phyloP scores from a whole-genome alignment of 1,140 invertebrate species.

The Akabosia matsudoensis region DNA sequence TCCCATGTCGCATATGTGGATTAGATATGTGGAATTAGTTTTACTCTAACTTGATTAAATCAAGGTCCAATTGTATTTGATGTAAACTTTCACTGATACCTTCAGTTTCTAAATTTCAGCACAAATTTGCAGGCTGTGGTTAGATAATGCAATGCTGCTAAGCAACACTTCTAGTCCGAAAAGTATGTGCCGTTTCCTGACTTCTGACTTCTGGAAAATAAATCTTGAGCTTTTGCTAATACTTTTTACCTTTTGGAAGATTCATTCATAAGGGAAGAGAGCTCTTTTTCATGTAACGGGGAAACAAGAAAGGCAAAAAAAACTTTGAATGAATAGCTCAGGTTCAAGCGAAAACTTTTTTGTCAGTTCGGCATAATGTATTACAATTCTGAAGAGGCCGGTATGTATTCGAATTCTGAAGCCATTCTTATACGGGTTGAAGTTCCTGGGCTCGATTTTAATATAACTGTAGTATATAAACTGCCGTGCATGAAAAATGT shows the following conservation, averaged over 20 bases:
- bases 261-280: neutral
- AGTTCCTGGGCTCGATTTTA: too few relatives aligned
- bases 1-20: too few relatives aligned
- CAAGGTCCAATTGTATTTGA: too few relatives aligned
- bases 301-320: neutral
- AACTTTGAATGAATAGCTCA: slow-evolving; percentile 13
- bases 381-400: neutral
- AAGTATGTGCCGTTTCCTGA: slow-evolving; percentile 6
- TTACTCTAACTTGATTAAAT: too few relatives aligned
- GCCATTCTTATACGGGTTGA: too few relatives aligned
- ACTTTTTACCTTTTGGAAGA: neutral
- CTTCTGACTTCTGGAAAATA: slow-evolving; percentile 1
- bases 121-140: too few relatives aligned
- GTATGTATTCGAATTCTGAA: neutral
- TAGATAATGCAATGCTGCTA: too few relatives aligned
- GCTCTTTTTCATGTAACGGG: neutral
- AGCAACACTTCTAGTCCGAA: neutral
- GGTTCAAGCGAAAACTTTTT: neutral
- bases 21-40: too few relatives aligned
- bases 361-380: neutral
- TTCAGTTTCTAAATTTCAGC: too few relatives aligned
- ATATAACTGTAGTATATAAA: too few relatives aligned
- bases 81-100: too few relatives aligned
- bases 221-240: slow-evolving; percentile 12
- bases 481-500: too few relatives aligned